Evolutionary conservation across 2,888 invertebrate genomes (phyloP), one percentile per base, ranked within the genome.

Genomic region (Drosophila bunnanda): DNA sequence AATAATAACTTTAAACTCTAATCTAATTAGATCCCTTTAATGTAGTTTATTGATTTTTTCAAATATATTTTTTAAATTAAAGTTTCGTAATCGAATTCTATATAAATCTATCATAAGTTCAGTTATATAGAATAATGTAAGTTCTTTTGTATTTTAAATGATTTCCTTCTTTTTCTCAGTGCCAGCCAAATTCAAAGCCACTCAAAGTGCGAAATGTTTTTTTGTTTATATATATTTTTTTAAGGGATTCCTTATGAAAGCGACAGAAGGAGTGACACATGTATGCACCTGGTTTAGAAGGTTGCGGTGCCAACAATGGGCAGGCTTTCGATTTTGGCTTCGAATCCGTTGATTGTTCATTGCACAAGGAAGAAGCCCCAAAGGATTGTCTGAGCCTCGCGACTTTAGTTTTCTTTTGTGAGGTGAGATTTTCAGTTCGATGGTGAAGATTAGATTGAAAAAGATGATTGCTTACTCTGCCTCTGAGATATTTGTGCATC

Each of bases 211-310:
- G 74, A 87, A 80, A 61, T 68, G 46, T 22, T 69, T 58, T 50
- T 39, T 32, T 65, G 30, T 41, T 48, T 25, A 25, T 25, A 25
- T 25, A 4, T 25, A 25, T 25, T 25, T 65, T 52, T 44, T 52
- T 66, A 20, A 20, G 53, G 22, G 50, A 52, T 43, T 36, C 38
- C 54, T 66, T 89, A 77, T 83, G 78, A 78, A 79, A 79, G 82
- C 80, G 82, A 79, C 89, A 84, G 77, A 48, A 75, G 75, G 88
- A 80, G 91, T 92, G 92, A 92, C 92, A 92, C 89, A 91, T 92
- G 92, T 92, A 92, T 92, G 90, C 91, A 90, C 84, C 89, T 84
- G 88, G 89, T 91, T 91, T 91, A 92, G 85, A 92, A 70, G 68
- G 71, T 52, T 69, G 68, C 68, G 68, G 68, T 39, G 30, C 69